Evolutionary conservation across 2,888 invertebrate species (phyloP).

Genomic region (Drosophila kanekoi): DNA sequence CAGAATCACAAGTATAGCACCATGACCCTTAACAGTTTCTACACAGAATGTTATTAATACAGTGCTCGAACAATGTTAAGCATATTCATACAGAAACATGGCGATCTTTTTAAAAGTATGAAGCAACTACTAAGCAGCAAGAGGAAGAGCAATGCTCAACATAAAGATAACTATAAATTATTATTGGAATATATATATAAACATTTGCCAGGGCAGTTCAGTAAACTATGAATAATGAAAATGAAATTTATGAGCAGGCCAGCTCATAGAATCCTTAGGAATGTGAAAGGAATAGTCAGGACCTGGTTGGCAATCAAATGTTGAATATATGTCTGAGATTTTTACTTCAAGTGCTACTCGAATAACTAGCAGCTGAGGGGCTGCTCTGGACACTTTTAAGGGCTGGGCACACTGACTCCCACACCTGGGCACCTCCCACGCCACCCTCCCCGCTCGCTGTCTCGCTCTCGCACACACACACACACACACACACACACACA

Average conservation of each 20-base stretch:
- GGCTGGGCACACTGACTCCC: constrained; percentile 26
- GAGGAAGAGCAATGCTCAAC: no score
- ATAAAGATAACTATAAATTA: no score
- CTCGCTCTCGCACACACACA: constrained; percentile 17
- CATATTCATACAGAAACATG: neutral
- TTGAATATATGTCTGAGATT: constrained; percentile 36
- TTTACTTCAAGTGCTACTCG: constrained; percentile 19
- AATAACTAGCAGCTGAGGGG: constrained; percentile 14
- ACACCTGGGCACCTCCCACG: neutral
- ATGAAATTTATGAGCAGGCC: constrained; percentile 30
- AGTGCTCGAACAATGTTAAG: neutral
- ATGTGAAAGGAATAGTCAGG: constrained; percentile 6
- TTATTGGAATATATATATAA: no score
- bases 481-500: constrained; percentile 32
- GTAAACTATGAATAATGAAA: constrained; percentile 30
- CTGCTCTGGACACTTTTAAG: constrained; percentile 51
- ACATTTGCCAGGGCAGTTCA: neutral
- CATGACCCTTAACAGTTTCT: neutral
- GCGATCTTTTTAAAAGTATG: no score
- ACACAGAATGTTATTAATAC: neutral
- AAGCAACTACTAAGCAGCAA: no score
- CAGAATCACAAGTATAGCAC: no score
- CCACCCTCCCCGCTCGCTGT: neutral
- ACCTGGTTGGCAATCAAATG: constrained; percentile 25
- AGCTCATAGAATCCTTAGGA: constrained; percentile 6